Conservation (phyloP, 92 coral and sea anemone genomes). For the Epizoanthus stellaris region DNA sequence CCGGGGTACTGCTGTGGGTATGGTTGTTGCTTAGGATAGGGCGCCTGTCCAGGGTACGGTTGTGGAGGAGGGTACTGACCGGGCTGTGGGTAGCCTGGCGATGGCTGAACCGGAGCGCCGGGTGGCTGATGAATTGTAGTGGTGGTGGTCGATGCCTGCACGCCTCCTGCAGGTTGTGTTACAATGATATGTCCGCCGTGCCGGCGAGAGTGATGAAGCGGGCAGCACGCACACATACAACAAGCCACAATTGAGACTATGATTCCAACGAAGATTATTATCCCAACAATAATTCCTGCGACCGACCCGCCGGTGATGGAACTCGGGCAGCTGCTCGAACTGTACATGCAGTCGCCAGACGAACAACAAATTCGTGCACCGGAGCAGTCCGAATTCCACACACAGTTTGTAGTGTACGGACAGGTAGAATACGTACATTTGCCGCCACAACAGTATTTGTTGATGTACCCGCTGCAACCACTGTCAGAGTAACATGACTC, state of each 20-base stretch:
- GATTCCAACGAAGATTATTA: conserved; percentile 6
- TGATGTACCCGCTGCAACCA: neutral
- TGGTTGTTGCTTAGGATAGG: neutral
- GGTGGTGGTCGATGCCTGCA: neutral
- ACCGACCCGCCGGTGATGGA: conserved; percentile 1
- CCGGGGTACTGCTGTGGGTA: conserved; percentile 4
- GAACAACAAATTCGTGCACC: conserved; percentile 33
- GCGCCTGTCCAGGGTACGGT: neutral
- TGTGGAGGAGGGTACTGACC: neutral
- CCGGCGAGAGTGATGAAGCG: conserved; percentile 5
- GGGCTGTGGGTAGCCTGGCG: neutral
- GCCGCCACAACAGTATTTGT: conserved; percentile 23
- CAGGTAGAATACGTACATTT: neutral
- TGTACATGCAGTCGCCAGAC: conserved; percentile 27
- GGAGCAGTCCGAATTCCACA: conserved; percentile 19
- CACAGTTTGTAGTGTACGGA: conserved; percentile 14
- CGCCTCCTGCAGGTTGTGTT: neutral
- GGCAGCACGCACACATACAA: conserved; percentile 19
- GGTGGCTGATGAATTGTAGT: neutral
- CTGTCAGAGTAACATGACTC: conserved; percentile 12
- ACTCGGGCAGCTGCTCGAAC: neutral
- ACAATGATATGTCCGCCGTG: conserved; percentile 4
- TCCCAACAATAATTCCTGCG: conserved; percentile 16
- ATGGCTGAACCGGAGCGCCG: neutral
- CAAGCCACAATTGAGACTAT: neutral